phyloP scores from a whole-genome alignment of 2,797 vertebrate species.

The Channallabes apus region DNA sequence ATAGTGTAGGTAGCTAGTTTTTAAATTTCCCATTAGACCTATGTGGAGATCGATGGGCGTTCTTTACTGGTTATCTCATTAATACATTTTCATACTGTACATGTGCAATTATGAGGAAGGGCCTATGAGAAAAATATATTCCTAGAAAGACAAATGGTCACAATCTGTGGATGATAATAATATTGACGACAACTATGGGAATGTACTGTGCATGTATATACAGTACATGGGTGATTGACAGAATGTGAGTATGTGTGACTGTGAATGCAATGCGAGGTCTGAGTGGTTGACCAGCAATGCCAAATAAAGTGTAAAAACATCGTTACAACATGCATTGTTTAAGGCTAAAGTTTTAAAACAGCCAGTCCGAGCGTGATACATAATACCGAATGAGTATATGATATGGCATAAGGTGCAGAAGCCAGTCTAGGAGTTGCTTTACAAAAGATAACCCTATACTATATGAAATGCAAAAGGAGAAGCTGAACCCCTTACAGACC shows the following conservation, averaged over 20 bases:
- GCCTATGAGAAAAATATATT: slow-evolving; percentile 70
- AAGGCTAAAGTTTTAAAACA: neutral
- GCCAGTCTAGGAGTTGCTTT: neutral
- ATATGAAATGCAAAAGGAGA: slow-evolving; percentile 40
- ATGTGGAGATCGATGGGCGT: slow-evolving; percentile 65
- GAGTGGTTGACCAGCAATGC: slow-evolving; percentile 6
- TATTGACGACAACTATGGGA: slow-evolving; percentile 55
- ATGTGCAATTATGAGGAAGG: slow-evolving; percentile 68
- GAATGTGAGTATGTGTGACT: neutral
- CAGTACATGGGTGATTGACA: slow-evolving; percentile 30
- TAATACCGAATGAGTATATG: neutral
- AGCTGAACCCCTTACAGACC: slow-evolving; percentile 47
- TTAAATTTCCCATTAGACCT: slow-evolving; percentile 58
- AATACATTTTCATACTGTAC: slow-evolving; percentile 78
- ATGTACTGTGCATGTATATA: neutral
- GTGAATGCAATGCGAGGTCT: neutral
- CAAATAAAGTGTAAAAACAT: neutral
- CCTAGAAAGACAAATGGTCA: slow-evolving; percentile 73
- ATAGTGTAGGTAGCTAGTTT: slow-evolving; percentile 74
- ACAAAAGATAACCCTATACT: slow-evolving; percentile 17
- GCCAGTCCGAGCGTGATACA: neutral
- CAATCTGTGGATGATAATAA: slow-evolving; percentile 70
- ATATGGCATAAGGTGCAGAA: slow-evolving; percentile 2
- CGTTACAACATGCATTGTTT: neutral
- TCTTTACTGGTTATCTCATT: slow-evolving; percentile 77